Evolutionary conservation across 2,888 invertebrate genomes (phyloP).

Genomic region (Leucoma salicis): DNA sequence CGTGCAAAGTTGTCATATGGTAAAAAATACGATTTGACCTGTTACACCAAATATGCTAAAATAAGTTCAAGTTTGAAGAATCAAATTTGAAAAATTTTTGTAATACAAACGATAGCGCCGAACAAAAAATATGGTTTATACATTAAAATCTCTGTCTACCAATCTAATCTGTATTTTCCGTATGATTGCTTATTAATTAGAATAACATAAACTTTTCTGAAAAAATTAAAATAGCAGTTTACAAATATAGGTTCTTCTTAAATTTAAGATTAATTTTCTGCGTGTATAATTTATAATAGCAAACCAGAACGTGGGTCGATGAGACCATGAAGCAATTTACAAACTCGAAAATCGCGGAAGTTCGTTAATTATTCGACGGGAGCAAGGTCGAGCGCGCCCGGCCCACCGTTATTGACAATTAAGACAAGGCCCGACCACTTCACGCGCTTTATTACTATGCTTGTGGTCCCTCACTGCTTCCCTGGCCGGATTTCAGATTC

Average conservation of each 20-base stretch:
- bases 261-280: constrained; percentile 77
- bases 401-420: constrained; percentile 80
- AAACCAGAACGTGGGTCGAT: constrained; percentile 74
- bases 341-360: constrained; percentile 81
- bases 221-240: constrained; percentile 43
- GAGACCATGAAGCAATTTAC: constrained; percentile 80
- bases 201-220: no score
- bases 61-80: no score
- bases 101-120: no score
- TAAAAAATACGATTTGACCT: no score
- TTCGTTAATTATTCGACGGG: constrained; percentile 80
- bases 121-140: no score
- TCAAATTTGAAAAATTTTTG: no score
- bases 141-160: no score
- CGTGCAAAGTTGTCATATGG: no score
- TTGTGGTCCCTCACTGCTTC: constrained; percentile 47
- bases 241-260: constrained; percentile 64
- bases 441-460: constrained; percentile 64
- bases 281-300: constrained; percentile 77
- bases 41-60: no score
- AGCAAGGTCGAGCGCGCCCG: constrained; percentile 59
- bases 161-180: no score
- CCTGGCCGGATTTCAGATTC: constrained; percentile 44
- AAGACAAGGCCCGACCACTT: constrained; percentile 69
- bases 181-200: no score